Base-by-base conservation (phyloP, 37 sponge, comb jelly and placozoan species). In the Eunapius fragilis region DNA sequence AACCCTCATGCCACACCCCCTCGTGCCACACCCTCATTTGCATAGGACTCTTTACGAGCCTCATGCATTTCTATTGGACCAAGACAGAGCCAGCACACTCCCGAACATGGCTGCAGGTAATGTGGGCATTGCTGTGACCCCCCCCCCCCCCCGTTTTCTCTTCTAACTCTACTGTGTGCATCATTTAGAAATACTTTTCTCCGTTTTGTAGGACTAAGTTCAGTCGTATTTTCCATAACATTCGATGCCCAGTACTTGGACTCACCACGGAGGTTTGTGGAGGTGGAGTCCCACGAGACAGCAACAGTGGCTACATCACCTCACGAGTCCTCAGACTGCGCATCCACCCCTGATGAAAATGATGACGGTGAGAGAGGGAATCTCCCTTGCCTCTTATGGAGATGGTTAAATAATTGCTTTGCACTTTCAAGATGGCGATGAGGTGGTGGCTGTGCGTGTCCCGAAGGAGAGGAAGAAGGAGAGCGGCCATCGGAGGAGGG, bases 41-140 rank as follows among this genome's bases (percentile, higher is more conserved):
- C 38, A 10, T 74, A 94, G 95, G 32, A 45, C 69, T 25, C 75
- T 82, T 36, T 97, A 97, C 74, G 91, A 95, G 37, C 69, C 81
- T 0, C 75, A 83, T 72, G 95, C 95, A 4, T 94, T 91, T 75
- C 34, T 97, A n/a, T 69, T 92, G 76, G 93, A 97, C 68, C 83
- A 88, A 34, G 97, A 97, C 76, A 33, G 91, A 3, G 69, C 89
- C 17, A 86, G 85, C 41, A 92, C 93, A 80, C 87, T 97, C 2
- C 95, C 97, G 7, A 72, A 82, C 34, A 97, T 94, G 93, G 97
- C 97, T 36, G 95, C 95, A 68, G 97, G 97, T 81, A 36, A 11
- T 4, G 58, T 19, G 58, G 9, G 67, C 24, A 7, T 47, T 13
- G 9, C 4, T 45, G 47, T 45, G 9, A 4, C 47, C 58, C 22